Evolutionary conservation across 2,797 vertebrate species (phyloP), one percentile per base, ranked within the genome.

Genomic region (Diplodus sargus): DNA sequence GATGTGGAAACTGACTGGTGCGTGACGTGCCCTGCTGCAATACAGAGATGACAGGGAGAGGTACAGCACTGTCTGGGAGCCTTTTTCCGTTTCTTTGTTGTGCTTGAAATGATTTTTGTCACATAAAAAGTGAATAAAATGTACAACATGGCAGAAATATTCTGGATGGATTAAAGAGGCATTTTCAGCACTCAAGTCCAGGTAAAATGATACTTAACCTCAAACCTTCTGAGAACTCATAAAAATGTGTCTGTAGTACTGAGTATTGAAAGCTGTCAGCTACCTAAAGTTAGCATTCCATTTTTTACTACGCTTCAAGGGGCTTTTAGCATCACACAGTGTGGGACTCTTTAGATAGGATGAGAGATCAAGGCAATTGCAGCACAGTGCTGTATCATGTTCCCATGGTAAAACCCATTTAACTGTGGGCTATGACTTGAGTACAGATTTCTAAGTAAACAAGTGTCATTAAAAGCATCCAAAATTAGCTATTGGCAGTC

Each of bases 91-190:
- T 34, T 43, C 56, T 42, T 56, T 54, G 58, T 58, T 60, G 53
- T 18, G 59, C 64, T 70, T 69, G 22, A 79, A 54, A 63, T 63
- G 12, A 57, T 65, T 45, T 76, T 72, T 28, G 58, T 71, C 51
- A 57, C 59, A 52, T 28, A 45, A 20, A 57, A 52, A 52, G 28
- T 63, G 34, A 67, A 68, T 59, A 48, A 60, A 65, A 80, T 70
- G 39, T 34, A 25, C 48, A 49, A 42, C 18, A 48, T 49, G 54
- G 48, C 54, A 81, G 42, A 66, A 43, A 65, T 42, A 13, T 8
- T 39, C 18, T 43, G 16, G 14, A 58, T n/a, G 20, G 51, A 42
- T 39, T 49, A n/a, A 42, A 59, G 16, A 53, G 39, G 11, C 56
- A 53, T 59, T 48, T 65, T 65, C 54, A 60, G 53, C 15, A 22